These are phyloP conservation scores for Poeciliopsis gracilis DNA, from an alignment of 2,797 vertebrate species.

Conservation along the genomic window DNA sequence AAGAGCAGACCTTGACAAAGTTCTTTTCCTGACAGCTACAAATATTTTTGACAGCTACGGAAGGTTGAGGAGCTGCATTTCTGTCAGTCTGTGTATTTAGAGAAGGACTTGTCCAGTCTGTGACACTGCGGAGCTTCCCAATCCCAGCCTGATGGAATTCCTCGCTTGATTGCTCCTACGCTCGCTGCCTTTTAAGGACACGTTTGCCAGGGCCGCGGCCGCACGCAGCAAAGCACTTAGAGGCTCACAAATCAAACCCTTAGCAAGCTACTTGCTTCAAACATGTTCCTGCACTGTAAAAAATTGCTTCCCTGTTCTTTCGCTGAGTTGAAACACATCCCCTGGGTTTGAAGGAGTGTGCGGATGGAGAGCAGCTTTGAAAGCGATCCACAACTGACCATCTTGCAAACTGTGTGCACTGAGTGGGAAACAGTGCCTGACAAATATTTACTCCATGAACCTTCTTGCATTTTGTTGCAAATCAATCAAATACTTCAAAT, in stretches of 20 bases:
- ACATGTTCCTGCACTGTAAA: conserved; percentile 60
- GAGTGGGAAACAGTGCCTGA: conserved; percentile 2
- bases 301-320: conserved; percentile 40
- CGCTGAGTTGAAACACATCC: conserved; percentile 66
- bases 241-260: conserved; percentile 82
- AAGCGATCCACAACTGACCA: not conserved
- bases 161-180: conserved; percentile 79
- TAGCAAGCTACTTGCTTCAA: conserved; percentile 54
- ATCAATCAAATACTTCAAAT: not conserved
- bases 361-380: conserved; percentile 27
- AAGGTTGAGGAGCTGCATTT: conserved; percentile 15
- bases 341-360: conserved; percentile 34
- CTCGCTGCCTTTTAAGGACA: conserved; percentile 86
- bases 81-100: conserved; percentile 46
- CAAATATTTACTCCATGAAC: not conserved
- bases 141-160: conserved; percentile 77
- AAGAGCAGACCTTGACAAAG: conserved; percentile 14
- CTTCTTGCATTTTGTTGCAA: not conserved
- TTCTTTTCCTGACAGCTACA: not conserved
- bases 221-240: conserved; percentile 69
- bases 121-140: conserved; percentile 67
- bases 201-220: conserved; percentile 73
- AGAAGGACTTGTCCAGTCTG: conserved; percentile 48
- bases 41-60: not conserved
- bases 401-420: conserved; percentile 18